Base-by-base conservation (phyloP, 37 sponge, comb jelly and placozoan species). In the Beroe ovata region DNA sequence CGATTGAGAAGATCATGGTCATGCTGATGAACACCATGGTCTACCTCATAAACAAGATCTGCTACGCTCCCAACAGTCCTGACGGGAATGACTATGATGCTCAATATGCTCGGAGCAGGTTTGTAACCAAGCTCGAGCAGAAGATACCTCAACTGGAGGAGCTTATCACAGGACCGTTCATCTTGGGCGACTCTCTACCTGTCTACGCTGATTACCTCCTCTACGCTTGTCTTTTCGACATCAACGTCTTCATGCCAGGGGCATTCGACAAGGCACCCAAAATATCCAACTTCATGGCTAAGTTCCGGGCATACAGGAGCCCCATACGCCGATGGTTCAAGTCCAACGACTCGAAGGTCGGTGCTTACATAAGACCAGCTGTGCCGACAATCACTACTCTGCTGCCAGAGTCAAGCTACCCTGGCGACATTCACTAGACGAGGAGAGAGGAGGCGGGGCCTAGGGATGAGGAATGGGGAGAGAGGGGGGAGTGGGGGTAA, bases 11-110 rank as follows among this genome's bases (percentile, higher is more conserved):
- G 69, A 66, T 66, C 36, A 34, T 66, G 25, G 25, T 66, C 35
- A 29, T 30, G 32, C 25, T 66, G 32, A 66, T 66, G 69, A 66
- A 66, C 69, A 66, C 69, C 69, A 66, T 66, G 69, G 69, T 66
- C 33, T 66, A 66, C 69, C 69, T 66, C 69, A 66, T 66, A 34
- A 66, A 66, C 69, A 66, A 66, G 36, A 66, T 66, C 69, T 66
- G 69, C 69, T 66, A 29, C 36, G 69, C 69, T 29, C 69, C 69
- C 69, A 66, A 66, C 69, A 66, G 69, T 37, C 25, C 69, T 32
- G 69, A 66, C 16, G 25, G 69, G 2, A 66, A 66, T 37, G 36
- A 66, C 69, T 66, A 29, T 30, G 69, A 66, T 66, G 69, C 30
- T 26, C 18, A 26, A 26, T 66, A 66, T 37, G 69, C 69, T 30